Percentiles rank a stretch among this genome's conserved stretches.
Conservation (phyloP, 2,113 vertebrate species). For the Mola mola region DNA sequence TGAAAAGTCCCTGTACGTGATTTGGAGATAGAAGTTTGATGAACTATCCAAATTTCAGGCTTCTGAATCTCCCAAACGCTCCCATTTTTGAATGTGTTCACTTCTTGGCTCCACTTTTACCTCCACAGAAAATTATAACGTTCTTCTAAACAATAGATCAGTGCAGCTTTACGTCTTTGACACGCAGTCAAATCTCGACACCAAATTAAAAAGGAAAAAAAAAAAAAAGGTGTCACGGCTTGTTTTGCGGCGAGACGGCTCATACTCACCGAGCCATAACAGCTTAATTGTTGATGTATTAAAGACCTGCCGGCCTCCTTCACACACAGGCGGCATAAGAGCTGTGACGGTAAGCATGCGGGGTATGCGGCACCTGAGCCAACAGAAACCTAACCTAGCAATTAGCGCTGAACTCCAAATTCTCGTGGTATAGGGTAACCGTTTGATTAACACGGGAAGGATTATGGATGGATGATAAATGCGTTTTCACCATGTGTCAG, state of each 20-base stretch:
- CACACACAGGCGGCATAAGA: conserved; percentile 54
- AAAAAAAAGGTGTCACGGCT: conserved; percentile 58
- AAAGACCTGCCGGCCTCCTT: conserved; percentile 60
- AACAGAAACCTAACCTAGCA: conserved; percentile 78
- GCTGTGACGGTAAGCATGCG: conserved; percentile 65
- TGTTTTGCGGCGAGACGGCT: conserved; percentile 60
- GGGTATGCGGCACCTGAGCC: conserved; percentile 73
- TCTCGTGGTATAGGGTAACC: conserved; percentile 75
- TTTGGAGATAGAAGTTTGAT: conserved; percentile 8
- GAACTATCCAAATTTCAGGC: conserved; percentile 4
- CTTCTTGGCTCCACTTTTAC: conserved; percentile 36
- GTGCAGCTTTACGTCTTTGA: conserved; percentile 48
- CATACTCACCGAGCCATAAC: conserved; percentile 46
- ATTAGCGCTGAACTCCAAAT: conserved; percentile 73
- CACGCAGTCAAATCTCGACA: conserved; percentile 49
- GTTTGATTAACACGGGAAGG: conserved; percentile 77
- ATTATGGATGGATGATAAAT: conserved; percentile 75
- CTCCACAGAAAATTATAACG: conserved; percentile 32
- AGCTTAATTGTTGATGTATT: conserved; percentile 72
- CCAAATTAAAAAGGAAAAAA: not conserved
- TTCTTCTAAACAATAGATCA: conserved; percentile 53
- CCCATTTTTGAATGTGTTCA: not conserved
- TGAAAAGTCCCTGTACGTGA: conserved; percentile 10
- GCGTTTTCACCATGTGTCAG: conserved; percentile 67
- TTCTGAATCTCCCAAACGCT: conserved; percentile 3